A percentile compares a stretch with the other conserved stretches of the same genome.
Conservation (phyloP, 2,113 vertebrate genomes). For the Acrocephalus arundinaceus region DNA sequence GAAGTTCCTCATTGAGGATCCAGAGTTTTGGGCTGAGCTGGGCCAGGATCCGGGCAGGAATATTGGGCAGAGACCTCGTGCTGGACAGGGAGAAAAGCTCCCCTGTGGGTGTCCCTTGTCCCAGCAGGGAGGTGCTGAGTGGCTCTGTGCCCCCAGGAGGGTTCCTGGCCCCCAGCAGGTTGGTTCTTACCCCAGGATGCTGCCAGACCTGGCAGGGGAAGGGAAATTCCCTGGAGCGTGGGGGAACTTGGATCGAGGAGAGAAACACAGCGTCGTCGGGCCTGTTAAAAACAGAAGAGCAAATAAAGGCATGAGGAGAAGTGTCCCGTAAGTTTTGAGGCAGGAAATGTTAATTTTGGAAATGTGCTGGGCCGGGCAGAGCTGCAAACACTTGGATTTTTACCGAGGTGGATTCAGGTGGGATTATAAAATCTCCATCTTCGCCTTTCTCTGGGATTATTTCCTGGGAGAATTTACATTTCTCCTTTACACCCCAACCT, state of each 20-base stretch:
- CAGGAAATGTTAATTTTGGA: slow-evolving; percentile 8
- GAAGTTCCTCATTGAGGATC: neutral
- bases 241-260: neutral
- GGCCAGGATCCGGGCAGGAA: neutral
- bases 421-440: neutral
- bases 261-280: fast-evolving
- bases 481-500: neutral
- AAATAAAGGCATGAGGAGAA: neutral
- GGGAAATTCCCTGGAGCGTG: neutral
- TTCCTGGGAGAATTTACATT: fast-evolving
- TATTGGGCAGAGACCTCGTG: neutral
- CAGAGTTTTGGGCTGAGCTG: neutral
- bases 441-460: neutral
- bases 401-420: neutral
- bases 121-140: neutral
- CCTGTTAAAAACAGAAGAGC: neutral
- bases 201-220: neutral
- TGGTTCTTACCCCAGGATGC: neutral
- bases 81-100: neutral
- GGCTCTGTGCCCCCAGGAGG: neutral
- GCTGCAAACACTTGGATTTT: neutral
- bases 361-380: neutral
- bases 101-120: neutral
- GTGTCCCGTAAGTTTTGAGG: neutral
- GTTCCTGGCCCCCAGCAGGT: neutral